Evolutionary conservation across 2,113 vertebrate genomes (phyloP), one percentile per base, ranked within the genome.

Genomic region (Orientallactaga bullata): DNA sequence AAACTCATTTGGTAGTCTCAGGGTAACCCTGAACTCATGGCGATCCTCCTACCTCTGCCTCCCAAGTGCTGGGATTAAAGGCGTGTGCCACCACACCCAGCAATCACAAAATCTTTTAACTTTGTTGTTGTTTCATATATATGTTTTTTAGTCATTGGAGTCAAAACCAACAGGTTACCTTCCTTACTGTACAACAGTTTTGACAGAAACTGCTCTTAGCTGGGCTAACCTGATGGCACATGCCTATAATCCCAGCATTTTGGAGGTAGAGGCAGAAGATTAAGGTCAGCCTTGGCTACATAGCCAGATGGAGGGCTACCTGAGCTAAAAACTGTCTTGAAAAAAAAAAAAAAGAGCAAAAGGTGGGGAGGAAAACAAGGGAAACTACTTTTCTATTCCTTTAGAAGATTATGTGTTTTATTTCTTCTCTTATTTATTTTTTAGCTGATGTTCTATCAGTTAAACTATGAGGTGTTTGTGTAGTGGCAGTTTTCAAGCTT

Each of bases 381-480:
- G 42, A 47, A 47, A 8, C 42, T 47, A 47, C 42, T 47, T 8
- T 47, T 47, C 42, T 47, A 47, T 74, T 90, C 9, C 18, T 88
- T 93, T 47, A 66, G 80, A 24, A 93, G 13, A 39, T 90, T 84
- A 26, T 80, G 66, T 76, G 90, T 61, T 68, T 20, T 47, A 77
- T 8, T 8, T 37, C 17, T 58, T 93, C 92, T 30, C 26, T 5
- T 91, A 74, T 94, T 65, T 68, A 61, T 78, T 60, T 94, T 94
- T 93, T 32, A 91, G 28, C 74, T 76, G 73, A 65, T 24, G 69
- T 92, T 91, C 94, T 18, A 77, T 3, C 85, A 32, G 26, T 71
- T 91, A 92, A 94, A 82, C 26, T 85, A 11, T 82, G 51, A 96
- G 39, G 35, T 76, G 15, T 68, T 88, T 89, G 24, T 81, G 1